A percentile compares a stretch with the other conserved stretches of the same genome.
Conservation (phyloP, 1,140 invertebrate species). For the Drosophila nasuta region DNA sequence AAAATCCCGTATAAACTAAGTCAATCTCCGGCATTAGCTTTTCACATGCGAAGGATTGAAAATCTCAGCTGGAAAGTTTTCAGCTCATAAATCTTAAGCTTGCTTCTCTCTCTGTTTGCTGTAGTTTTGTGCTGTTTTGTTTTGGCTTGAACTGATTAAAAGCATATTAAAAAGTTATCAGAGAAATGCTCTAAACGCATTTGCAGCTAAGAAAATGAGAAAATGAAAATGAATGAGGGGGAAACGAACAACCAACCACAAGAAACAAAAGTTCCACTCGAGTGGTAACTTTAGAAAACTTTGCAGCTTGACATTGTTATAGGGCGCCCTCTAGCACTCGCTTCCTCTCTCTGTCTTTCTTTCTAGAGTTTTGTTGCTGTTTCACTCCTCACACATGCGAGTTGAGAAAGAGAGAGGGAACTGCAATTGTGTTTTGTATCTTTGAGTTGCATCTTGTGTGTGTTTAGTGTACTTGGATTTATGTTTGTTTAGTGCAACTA, state of each 20-base stretch:
- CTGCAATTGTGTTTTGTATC: constrained; percentile 54
- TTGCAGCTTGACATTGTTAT: constrained; percentile 20
- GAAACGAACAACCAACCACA: constrained; percentile 3
- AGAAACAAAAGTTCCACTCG: constrained; percentile 29
- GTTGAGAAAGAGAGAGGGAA: constrained; percentile 5
- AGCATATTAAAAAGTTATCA: constrained; percentile 79
- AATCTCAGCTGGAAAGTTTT: constrained; percentile 22
- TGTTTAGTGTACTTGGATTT: constrained; percentile 53
- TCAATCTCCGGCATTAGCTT: neutral
- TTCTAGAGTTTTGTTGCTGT: too few species aligned
- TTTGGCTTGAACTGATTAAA: constrained; percentile 68
- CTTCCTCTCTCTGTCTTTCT: neutral
- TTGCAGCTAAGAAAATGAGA: constrained; percentile 25
- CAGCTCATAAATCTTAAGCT: constrained; percentile 51
- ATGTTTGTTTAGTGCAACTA: constrained; percentile 70
- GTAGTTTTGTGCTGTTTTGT: constrained; percentile 8
- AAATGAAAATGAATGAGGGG: constrained; percentile 16
- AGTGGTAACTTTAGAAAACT: constrained; percentile 26
- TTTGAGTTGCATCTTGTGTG: constrained; percentile 33
- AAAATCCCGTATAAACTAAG: too few species aligned
- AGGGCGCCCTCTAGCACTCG: neutral
- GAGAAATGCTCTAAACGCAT: constrained; percentile 48
- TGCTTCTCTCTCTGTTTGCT: constrained; percentile 28
- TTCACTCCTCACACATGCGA: constrained; percentile 15
- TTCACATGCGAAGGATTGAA: neutral